A percentile compares a stretch with the other conserved stretches of the same genome.
Conservation (phyloP, 1,140 invertebrate species). For the Centruroides sculpturatus region DNA sequence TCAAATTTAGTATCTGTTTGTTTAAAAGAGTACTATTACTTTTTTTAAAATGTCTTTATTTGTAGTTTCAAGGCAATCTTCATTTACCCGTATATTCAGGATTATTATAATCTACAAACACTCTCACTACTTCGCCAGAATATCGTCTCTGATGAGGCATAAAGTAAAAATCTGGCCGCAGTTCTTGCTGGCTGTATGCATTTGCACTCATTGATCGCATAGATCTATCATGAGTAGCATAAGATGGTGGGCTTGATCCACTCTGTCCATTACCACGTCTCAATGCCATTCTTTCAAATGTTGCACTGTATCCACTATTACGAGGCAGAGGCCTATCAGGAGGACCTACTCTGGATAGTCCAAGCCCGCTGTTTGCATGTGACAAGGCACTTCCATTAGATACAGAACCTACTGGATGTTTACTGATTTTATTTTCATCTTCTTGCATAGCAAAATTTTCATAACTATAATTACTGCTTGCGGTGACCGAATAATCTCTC, state of each 20-base stretch:
- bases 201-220: background rate
- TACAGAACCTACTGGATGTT: background rate
- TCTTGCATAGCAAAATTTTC: constrained; percentile 42
- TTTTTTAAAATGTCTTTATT: too few relatives aligned
- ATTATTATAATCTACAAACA: constrained; percentile 69
- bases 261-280: background rate
- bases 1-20: too few relatives aligned
- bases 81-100: constrained; percentile 15
- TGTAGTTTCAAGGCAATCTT: background rate
- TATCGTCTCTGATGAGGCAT: constrained; percentile 88
- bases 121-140: constrained; percentile 78
- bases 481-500: constrained; percentile 61
- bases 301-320: background rate
- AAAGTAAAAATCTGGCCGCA: constrained; percentile 72
- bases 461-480: constrained; percentile 74
- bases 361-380: too few relatives aligned
- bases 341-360: too few relatives aligned
- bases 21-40: too few relatives aligned
- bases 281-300: background rate
- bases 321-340: background rate
- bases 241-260: background rate
- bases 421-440: background rate
- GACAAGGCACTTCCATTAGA: constrained; percentile 1
- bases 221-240: background rate
- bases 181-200: background rate